Conservation (phyloP, 92 coral and sea anemone species). For the Epizoanthus ramosus region DNA sequence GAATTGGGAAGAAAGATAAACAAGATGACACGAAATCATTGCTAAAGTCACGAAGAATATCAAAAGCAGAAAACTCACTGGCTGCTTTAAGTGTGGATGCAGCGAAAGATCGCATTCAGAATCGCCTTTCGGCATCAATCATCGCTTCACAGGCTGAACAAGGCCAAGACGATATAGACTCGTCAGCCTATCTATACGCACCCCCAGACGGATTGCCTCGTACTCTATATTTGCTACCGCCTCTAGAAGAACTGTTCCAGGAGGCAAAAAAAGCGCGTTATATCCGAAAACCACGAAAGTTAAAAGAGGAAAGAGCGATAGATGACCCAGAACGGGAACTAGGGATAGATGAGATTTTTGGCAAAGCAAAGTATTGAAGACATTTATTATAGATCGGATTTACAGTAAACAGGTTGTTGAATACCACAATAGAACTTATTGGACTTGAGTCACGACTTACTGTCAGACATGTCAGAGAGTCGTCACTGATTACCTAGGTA, state of each 20-base stretch:
- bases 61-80: slow-evolving; percentile 54
- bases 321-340: slow-evolving; percentile 96
- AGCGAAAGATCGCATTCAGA: slow-evolving; percentile 76
- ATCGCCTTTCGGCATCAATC: slow-evolving; percentile 54
- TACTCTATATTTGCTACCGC: slow-evolving; percentile 89
- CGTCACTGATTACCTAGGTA: background rate
- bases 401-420: background rate
- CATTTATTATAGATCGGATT: background rate
- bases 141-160: slow-evolving; percentile 40
- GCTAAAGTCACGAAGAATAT: slow-evolving; percentile 30
- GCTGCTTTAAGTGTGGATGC: slow-evolving; percentile 59
- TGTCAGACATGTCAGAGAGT: background rate
- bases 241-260: slow-evolving; percentile 70
- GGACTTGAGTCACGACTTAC: background rate
- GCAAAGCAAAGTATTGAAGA: slow-evolving; percentile 41
- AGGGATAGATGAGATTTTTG: slow-evolving; percentile 91
- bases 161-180: slow-evolving; percentile 58
- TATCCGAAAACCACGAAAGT: slow-evolving; percentile 75
- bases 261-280: slow-evolving; percentile 98
- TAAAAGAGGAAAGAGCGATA: slow-evolving; percentile 49
- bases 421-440: background rate
- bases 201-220: slow-evolving; percentile 98
- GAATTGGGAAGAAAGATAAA: slow-evolving; percentile 17
- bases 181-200: slow-evolving; percentile 80
- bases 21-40: background rate